phyloP scores from a whole-genome alignment of 2,797 vertebrate genomes.

The Trachurus trachurus region DNA sequence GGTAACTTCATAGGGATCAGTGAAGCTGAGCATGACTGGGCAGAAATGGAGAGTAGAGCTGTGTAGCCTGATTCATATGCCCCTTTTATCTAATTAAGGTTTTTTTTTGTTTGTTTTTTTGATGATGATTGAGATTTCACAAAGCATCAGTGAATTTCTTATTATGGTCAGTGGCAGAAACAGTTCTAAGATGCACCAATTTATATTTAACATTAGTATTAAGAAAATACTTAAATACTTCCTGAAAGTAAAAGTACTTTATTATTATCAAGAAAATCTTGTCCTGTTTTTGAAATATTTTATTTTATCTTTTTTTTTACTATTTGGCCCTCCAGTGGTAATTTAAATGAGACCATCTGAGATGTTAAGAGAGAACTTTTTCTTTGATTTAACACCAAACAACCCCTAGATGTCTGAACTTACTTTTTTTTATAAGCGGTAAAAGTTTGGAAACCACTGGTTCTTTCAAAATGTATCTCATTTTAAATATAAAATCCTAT shows the following conservation, averaged over 20 bases:
- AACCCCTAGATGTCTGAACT: not conserved
- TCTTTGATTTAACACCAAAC: not conserved
- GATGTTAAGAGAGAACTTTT: not conserved
- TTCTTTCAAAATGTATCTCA: not conserved
- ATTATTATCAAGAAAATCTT: not conserved
- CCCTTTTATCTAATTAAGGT: not conserved
- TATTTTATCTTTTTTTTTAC: not conserved
- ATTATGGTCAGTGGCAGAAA: not conserved
- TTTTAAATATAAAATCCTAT: not conserved
- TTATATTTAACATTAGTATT: too few relatives aligned
- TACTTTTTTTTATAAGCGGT: not conserved
- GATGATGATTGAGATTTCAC: not conserved
- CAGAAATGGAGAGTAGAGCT: constrained; percentile 49
- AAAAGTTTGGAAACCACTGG: not conserved
- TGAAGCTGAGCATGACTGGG: constrained; percentile 51
- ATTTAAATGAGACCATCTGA: not conserved
- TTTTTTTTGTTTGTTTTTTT: not conserved
- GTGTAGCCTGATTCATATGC: constrained; percentile 24
- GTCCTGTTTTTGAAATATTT: not conserved
- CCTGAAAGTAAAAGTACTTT: too few relatives aligned
- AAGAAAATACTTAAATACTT: not conserved
- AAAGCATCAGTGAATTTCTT: not conserved
- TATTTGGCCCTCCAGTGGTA: not conserved
- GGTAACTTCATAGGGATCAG: constrained; percentile 39
- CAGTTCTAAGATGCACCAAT: not conserved